Base-by-base conservation (phyloP, 2,888 invertebrate species). In the Habrosyne pyritoides region DNA sequence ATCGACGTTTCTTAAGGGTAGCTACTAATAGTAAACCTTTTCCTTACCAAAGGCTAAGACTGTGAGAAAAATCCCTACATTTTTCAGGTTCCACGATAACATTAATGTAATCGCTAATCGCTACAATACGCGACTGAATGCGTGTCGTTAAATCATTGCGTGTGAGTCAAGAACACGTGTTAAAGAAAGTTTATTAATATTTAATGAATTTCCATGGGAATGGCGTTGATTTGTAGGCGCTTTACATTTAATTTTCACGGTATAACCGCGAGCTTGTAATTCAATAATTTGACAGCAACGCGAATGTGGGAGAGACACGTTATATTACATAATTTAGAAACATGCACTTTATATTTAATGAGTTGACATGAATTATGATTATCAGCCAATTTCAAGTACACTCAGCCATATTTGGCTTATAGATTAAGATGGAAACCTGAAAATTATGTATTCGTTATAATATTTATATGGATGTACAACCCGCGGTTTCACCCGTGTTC, bases 151-250 rank as follows among this genome's bases (percentile, higher is more conserved):
- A 75, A 77, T 75, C 76, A 76, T 67, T 63, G 69, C 71, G 58
- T 66, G 55, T 65, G 61, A 89, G 86, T 91, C 91, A 89, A 79
- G 83, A 89, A 84, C 91, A 91, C 77, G 79, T 90, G 91, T 86
- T 84, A 86, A 83, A 85, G 86, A 88, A 89, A 91, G 81, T 90
- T 89, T 85, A 85, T 90, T 91, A 91, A 91, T 90, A 86, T 87
- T 91, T 91, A 91, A 91, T 89, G 87, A 85, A 81, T 78, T 69
- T 63, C 61, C 59, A 57, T 57, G 68, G 64, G 71, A 77, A 79
- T 66, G 72, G 81, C 77, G 83, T 84, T 89, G 91, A 91, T 91
- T 91, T 91, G 91, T 89, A 81, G 80, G 74, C 67, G 77, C 72
- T 73, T 73, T 75, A 78, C 76, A 71, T 84, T 86, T 85, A 85